phyloP scores from a whole-genome alignment of 2,113 vertebrate genomes.

The Poeciliopsis retropinna region DNA sequence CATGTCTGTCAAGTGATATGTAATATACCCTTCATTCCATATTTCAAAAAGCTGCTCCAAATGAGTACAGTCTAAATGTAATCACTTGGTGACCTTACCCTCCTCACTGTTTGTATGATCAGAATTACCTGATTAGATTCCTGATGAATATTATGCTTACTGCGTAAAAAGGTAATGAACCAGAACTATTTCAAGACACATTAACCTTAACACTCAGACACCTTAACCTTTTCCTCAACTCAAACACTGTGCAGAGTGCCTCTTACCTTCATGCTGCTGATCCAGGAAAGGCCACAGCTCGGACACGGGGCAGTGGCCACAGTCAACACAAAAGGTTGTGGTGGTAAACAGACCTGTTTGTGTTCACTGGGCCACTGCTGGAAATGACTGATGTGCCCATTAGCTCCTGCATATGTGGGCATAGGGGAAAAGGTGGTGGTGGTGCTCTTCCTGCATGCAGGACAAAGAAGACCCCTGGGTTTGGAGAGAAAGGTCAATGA shows the following conservation, averaged over 20 bases:
- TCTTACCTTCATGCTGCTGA: slow-evolving; percentile 37
- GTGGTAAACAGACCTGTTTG: slow-evolving; percentile 72
- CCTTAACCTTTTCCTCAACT: slow-evolving; percentile 36
- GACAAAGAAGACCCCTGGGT: slow-evolving; percentile 63
- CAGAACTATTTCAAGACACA: slow-evolving; percentile 34
- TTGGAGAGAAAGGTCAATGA: slow-evolving; percentile 68
- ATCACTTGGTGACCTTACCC: slow-evolving; percentile 10
- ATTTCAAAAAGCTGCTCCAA: slow-evolving; percentile 13
- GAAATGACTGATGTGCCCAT: slow-evolving; percentile 77
- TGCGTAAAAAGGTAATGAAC: slow-evolving; percentile 34
- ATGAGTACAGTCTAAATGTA: not conserved
- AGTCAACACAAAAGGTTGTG: slow-evolving; percentile 69
- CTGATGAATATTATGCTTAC: slow-evolving; percentile 18
- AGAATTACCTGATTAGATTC: slow-evolving; percentile 23
- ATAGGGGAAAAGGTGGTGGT: slow-evolving; percentile 40
- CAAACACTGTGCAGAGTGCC: slow-evolving; percentile 12
- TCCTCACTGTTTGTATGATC: slow-evolving; percentile 16
- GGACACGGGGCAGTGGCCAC: slow-evolving; percentile 58
- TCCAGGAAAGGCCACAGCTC: slow-evolving; percentile 42
- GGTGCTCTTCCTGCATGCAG: slow-evolving; percentile 26
- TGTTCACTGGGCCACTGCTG: slow-evolving; percentile 63
- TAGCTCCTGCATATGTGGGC: slow-evolving; percentile 55
- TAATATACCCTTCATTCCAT: slow-evolving; percentile 26
- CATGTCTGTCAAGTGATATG: slow-evolving; percentile 26
- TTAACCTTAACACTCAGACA: slow-evolving; percentile 30